Conservation (phyloP, 2,888 invertebrate species). For the Sphaerophoria taeniata region DNA sequence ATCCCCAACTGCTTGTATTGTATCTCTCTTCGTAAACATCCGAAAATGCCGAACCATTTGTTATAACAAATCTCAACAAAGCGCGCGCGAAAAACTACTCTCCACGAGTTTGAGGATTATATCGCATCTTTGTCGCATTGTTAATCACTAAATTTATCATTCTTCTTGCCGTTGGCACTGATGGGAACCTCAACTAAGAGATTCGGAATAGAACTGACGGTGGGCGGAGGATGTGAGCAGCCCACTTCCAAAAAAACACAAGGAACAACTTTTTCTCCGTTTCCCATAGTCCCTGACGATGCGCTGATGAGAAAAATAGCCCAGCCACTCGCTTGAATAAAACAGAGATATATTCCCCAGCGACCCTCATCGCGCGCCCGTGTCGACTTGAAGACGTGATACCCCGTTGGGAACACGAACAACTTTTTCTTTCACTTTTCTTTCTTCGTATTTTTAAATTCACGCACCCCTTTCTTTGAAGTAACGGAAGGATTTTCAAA, state of each 20-base stretch:
- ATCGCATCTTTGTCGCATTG: conserved; percentile 74
- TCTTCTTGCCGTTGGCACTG: conserved; percentile 41
- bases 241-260: conserved; percentile 28
- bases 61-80: conserved; percentile 68
- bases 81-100: conserved; percentile 42
- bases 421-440: conserved; percentile 25
- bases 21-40: no score
- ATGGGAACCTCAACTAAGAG: background rate
- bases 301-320: conserved; percentile 65
- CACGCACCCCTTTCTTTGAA: conserved; percentile 30
- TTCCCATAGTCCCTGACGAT: background rate
- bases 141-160: conserved; percentile 71
- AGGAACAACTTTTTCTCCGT: conserved; percentile 60
- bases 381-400: conserved; percentile 43
- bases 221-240: conserved; percentile 51
- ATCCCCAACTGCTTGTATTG: background rate
- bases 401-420: conserved; percentile 63
- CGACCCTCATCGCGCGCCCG: background rate
- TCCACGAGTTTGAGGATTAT: conserved; percentile 1
- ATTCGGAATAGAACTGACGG: conserved; percentile 5
- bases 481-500: conserved; percentile 8
- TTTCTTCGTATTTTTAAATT: conserved; percentile 59
- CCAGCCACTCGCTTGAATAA: conserved; percentile 24
- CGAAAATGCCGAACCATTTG: conserved; percentile 53
- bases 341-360: conserved; percentile 56